These are phyloP conservation scores for Drosophila subpulchrella DNA, from an alignment of 1,140 invertebrate genomes.

Conservation along the genomic window DNA sequence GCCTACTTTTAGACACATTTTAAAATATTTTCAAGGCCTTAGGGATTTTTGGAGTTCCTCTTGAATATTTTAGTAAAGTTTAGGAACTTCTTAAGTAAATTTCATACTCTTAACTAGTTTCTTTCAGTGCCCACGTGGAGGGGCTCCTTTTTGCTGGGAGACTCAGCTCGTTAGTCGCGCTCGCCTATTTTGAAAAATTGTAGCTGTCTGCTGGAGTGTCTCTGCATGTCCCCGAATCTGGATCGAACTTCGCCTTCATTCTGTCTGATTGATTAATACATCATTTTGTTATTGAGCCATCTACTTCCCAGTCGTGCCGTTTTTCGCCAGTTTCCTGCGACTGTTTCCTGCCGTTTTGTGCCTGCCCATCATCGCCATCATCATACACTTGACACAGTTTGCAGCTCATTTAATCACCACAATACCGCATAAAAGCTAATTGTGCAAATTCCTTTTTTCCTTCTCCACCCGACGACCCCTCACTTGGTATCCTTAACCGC, in stretches of 20 bases:
- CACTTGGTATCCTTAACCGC: constrained; percentile 13
- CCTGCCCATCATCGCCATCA: constrained; percentile 15
- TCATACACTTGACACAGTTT: constrained; percentile 76
- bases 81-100: background rate
- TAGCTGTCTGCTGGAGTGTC: constrained; percentile 28
- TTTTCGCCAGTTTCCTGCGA: constrained; percentile 6
- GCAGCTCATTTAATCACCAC: constrained; percentile 80
- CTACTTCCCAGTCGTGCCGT: constrained; percentile 30
- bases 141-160: constrained; percentile 2
- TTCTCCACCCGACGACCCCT: constrained; percentile 14
- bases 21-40: too few relatives aligned
- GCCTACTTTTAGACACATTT: background rate
- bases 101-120: background rate
- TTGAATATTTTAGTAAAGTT: background rate
- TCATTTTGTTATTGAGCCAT: constrained; percentile 80
- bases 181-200: constrained; percentile 65
- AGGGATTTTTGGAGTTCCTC: too few relatives aligned
- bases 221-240: constrained; percentile 23
- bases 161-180: constrained; percentile 53
- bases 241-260: constrained; percentile 38
- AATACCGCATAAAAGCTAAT: constrained; percentile 79
- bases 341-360: constrained; percentile 12
- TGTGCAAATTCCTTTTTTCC: constrained; percentile 63
- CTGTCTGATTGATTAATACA: constrained; percentile 79
- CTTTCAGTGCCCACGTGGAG: constrained; percentile 6